A percentile compares a stretch with the other conserved stretches of the same genome.
Conservation (phyloP, 2,113 vertebrate genomes). For the Gulo gulo region DNA sequence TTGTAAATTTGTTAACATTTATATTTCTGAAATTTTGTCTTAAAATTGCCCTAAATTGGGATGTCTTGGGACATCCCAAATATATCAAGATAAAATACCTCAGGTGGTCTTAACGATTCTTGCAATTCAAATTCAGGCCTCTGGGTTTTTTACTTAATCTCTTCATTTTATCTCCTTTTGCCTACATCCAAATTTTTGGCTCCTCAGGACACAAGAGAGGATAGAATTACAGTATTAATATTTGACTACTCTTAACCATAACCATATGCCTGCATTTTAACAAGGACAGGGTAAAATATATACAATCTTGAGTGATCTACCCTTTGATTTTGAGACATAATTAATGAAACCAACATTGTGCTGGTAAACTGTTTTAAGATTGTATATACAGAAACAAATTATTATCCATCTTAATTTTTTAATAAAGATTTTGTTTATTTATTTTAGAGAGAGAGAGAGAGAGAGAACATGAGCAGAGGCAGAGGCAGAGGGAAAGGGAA, state of each 20-base stretch:
- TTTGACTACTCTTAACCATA: not conserved
- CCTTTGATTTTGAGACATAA: not conserved
- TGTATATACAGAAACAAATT: not conserved
- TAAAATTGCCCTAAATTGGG: not conserved
- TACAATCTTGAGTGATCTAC: not conserved
- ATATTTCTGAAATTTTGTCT: not conserved
- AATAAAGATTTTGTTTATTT: not conserved
- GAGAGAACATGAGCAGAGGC: not conserved
- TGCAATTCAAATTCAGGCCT: not conserved
- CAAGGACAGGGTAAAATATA: not conserved
- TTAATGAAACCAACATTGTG: not conserved
- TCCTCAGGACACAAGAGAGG: not conserved
- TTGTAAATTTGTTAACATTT: not conserved
- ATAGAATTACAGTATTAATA: not conserved
- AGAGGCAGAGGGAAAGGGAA: not conserved
- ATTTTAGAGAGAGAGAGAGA: not conserved
- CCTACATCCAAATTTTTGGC: not conserved
- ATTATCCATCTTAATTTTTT: not conserved
- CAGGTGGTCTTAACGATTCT: not conserved
- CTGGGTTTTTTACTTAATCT: not conserved
- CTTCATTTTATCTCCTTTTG: conserved; percentile 8
- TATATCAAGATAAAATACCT: not conserved
- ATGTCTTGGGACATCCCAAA: not conserved
- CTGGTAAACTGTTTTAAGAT: not conserved
- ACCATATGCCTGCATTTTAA: not conserved